Evolutionary conservation across 2,888 invertebrate species (phyloP).

Genomic region (Hyposoter didymator): DNA sequence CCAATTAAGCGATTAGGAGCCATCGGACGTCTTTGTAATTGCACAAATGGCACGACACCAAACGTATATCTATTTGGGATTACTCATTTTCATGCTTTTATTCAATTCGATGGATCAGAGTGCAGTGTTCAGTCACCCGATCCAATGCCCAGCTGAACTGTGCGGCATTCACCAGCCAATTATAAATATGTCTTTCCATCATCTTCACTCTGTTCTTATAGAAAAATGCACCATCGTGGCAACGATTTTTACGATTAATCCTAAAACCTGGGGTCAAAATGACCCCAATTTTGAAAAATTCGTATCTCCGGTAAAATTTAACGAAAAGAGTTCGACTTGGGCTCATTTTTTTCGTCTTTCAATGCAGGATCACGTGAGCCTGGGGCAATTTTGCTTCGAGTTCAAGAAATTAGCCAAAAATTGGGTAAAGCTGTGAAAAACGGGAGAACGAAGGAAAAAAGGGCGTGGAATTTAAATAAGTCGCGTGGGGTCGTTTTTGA

Average conservation of each 20-base stretch:
- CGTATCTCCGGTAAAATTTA: too few relatives aligned
- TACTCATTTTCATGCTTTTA: not conserved
- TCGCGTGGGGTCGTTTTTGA: too few relatives aligned
- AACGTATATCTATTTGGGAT: not conserved
- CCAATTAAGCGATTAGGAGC: constrained; percentile 1
- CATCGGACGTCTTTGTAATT: not conserved
- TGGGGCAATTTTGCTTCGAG: too few relatives aligned
- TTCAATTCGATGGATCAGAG: constrained; percentile 1
- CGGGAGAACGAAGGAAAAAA: too few relatives aligned
- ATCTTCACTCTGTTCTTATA: not conserved
- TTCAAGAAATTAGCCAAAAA: too few relatives aligned
- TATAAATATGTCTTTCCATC: not conserved
- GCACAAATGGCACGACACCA: not conserved
- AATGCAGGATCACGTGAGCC: too few relatives aligned
- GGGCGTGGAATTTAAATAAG: too few relatives aligned
- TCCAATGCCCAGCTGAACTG: not conserved
- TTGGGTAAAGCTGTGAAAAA: too few relatives aligned
- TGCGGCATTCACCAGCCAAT: not conserved
- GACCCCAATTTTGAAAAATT: too few relatives aligned
- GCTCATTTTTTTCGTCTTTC: too few relatives aligned
- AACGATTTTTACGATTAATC: not conserved
- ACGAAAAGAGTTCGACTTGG: too few relatives aligned
- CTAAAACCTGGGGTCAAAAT: too few relatives aligned
- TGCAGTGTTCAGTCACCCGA: not conserved
- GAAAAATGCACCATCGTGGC: not conserved